phyloP scores from a whole-genome alignment of 2,888 invertebrate genomes.

The Keiferia lycopersicella region DNA sequence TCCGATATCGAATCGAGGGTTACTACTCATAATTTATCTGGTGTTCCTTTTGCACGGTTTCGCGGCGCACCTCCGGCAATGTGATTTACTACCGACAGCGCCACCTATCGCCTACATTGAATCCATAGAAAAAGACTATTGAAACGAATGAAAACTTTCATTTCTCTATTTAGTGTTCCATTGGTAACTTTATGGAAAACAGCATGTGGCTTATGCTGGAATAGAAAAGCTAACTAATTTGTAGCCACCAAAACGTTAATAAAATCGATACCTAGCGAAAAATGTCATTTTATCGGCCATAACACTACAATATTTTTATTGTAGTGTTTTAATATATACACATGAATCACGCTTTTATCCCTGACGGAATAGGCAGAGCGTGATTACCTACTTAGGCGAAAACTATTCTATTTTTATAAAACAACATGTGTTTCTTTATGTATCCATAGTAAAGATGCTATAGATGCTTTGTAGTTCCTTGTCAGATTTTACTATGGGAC shows the following conservation, averaged over 20 bases:
- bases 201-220: neutral
- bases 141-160: constrained; percentile 17
- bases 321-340: too few species aligned
- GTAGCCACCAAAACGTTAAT: too few species aligned
- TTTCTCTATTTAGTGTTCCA: constrained; percentile 16
- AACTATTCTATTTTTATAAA: too few species aligned
- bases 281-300: neutral
- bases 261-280: neutral
- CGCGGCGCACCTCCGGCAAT: constrained; percentile 26
- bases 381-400: too few species aligned
- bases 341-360: too few species aligned
- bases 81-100: constrained; percentile 31
- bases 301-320: too few species aligned
- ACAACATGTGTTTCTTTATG: too few species aligned
- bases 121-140: constrained; percentile 23
- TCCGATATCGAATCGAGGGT: constrained; percentile 23
- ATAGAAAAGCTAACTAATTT: neutral
- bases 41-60: constrained; percentile 27
- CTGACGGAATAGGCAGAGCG: too few species aligned
- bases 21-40: constrained; percentile 30
- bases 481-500: too few species aligned
- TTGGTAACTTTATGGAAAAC: constrained; percentile 7
- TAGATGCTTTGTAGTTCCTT: too few species aligned
- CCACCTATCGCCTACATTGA: constrained; percentile 28
- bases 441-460: too few species aligned